Percentiles rank a stretch among this genome's conserved stretches.
Evolutionary conservation across 1,140 invertebrate species (phyloP).

Genomic region (Nebria ingens): DNA sequence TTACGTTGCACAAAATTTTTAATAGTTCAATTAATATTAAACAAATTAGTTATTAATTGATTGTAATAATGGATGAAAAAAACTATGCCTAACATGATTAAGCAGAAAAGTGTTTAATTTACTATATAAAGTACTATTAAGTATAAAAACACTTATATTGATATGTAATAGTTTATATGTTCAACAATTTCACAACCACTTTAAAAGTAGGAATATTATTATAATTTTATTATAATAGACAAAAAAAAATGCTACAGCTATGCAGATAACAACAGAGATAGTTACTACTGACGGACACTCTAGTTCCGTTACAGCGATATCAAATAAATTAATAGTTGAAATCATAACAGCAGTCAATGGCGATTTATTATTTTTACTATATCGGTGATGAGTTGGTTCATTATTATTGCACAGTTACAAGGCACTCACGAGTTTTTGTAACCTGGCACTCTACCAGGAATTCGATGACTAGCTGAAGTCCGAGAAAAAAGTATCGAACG

Average conservation of each 20-base stretch:
- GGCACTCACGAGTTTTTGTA: background rate
- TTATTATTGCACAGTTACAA: slow-evolving; percentile 4
- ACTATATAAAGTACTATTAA: too few species aligned
- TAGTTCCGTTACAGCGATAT: background rate
- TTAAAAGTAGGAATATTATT: slow-evolving; percentile 1
- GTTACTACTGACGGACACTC: background rate
- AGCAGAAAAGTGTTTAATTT: too few species aligned
- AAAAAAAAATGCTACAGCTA: too few species aligned
- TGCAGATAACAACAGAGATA: background rate
- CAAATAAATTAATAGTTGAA: background rate
- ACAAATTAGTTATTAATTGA: too few species aligned
- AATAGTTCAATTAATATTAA: too few species aligned
- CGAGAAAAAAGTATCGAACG: slow-evolving; percentile 8
- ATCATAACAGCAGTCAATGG: background rate
- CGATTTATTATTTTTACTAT: background rate
- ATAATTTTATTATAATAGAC: background rate
- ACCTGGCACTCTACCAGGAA: background rate
- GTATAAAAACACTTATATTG: background rate
- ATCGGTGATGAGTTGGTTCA: background rate
- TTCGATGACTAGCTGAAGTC: slow-evolving; percentile 21
- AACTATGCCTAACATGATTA: too few species aligned
- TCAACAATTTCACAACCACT: background rate
- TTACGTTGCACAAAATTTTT: too few species aligned
- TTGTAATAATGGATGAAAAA: too few species aligned
- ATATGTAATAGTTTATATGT: background rate